Evolutionary conservation across 2,113 vertebrate genomes (phyloP), one percentile per base, ranked within the genome.

Genomic region (Nicator chloris): DNA sequence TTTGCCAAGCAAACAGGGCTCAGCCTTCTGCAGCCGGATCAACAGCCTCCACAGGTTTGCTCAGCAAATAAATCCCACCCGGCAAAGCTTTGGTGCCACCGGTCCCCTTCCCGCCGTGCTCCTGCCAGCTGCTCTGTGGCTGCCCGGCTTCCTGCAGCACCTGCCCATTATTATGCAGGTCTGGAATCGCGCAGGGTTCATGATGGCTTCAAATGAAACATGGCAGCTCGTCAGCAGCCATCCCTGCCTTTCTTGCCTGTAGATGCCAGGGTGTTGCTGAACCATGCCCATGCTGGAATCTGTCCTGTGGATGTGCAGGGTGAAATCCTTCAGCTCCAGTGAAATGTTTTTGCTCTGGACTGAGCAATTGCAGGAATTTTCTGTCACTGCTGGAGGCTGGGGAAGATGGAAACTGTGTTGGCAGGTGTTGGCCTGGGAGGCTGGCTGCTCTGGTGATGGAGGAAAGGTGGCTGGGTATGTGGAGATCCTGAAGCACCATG

Each of bases 1-100:
- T 93, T 93, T 57, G 83, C 83, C n/a, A 1, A 68, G 88, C 75
- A 93, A 93, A 93, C 88, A 95, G 47, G 51, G 75, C 69, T 85
- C 49, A 26, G 64, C 69, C 69, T 77, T 10, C 83, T 9, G 30
- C 56, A 77, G 64, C 88, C 64, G 49, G 88, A 90, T 83, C 56
- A 77, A 23, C 49, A 44, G 42, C 71, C 64, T 69, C 18, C 71
- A 54, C 35, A 40, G 13, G 3, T 95, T 93, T 76, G 73, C 35
- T 85, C 13, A 81, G 88, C 88, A 95, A 93, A 95, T 47, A 95
- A 80, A 88, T 80, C 10, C 47, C 88, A 77, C 57, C 72, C 21
- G 5, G 64, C 51, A 31, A 21, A 49, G 64, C 87, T 51, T 27
- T 3, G 37, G 57, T 77, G 85, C 23, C 59, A 9, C 44, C 11